Base-by-base conservation (phyloP, 2,797 vertebrate species). In the Alectoris magna region DNA sequence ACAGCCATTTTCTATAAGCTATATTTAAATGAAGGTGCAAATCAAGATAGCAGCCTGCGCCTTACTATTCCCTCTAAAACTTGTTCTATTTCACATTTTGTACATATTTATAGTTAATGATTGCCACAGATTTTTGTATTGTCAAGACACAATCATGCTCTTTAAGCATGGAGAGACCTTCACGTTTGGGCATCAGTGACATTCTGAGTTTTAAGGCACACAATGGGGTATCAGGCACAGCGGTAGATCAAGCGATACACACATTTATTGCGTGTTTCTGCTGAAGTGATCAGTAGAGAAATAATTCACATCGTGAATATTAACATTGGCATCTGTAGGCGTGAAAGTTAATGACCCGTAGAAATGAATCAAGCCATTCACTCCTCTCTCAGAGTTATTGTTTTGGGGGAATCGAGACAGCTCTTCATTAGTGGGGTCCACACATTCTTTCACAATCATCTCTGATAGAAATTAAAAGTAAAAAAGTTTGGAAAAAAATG, bases 361-460 rank as follows among this genome's bases (percentile, higher is more conserved):
- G 64, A 94, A 91, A 95, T 46, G 38, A 88, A 91, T 90, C 88
- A 92, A 93, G 77, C 44, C 64, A 44, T 92, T 92, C 83, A 70
- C 48, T 64, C 62, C 80, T 94, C 66, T 62, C 79, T 70, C 56
- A 67, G 63, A 90, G 41, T 73, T 78, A 91, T 41, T 90, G 77
- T 93, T 96, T 84, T 64, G 92, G 19, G 48, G 39, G 39, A 77
- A 72, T 63, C 36, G 58, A 63, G 75, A 87, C 51, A 92, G 70
- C 9, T 78, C 55, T 93, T 77, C 66, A 85, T 93, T 94, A 93
- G 90, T 21, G 14, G 27, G 24, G 46, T 69, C 90, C 75, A 72
- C 17, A 63, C 62, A 85, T 73, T 69, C 44, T 77, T 85, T 87
- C 67, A 78, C 68, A 78, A 72, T 69, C 31, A 51, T 29, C 21